A percentile compares a stretch with the other conserved stretches of the same genome.
Conservation (phyloP, 1,140 invertebrate species). For the Apis dorsata region DNA sequence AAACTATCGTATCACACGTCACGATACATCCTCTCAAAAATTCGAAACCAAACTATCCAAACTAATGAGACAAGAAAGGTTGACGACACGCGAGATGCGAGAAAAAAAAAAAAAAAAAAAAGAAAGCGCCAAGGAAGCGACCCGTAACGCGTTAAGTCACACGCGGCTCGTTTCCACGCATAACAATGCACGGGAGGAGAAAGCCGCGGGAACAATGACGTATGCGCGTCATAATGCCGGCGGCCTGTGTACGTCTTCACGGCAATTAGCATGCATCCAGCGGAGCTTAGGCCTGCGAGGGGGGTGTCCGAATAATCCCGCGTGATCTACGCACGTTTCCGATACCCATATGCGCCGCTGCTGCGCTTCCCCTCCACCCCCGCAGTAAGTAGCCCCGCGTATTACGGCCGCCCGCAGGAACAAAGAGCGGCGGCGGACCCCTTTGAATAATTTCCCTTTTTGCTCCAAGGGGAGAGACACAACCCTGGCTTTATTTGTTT, state of each 20-base stretch:
- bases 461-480: neutral
- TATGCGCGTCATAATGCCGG: constrained; percentile 42
- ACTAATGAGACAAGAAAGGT: too few relatives aligned
- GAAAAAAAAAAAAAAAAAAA: neutral
- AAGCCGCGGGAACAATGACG: constrained; percentile 33
- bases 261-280: constrained; percentile 72
- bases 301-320: constrained; percentile 66
- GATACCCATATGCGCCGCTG: constrained; percentile 61
- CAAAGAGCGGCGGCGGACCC: constrained; percentile 34
- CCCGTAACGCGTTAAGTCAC: constrained; percentile 36
- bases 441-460: constrained; percentile 63
- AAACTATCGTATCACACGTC: too few relatives aligned
- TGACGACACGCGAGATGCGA: neutral
- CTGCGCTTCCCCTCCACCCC: constrained; percentile 50
- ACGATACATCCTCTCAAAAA: too few relatives aligned
- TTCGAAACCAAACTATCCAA: too few relatives aligned
- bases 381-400: constrained; percentile 38
- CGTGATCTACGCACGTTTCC: constrained; percentile 68
- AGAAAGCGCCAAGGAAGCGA: neutral
- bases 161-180: constrained; percentile 17
- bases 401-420: constrained; percentile 29
- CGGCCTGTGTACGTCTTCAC: constrained; percentile 50
- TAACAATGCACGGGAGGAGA: constrained; percentile 21
- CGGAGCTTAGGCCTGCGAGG: constrained; percentile 59
- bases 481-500: constrained; percentile 43